phyloP scores from a whole-genome alignment of 2,113 vertebrate genomes.

The Calypte anna region DNA sequence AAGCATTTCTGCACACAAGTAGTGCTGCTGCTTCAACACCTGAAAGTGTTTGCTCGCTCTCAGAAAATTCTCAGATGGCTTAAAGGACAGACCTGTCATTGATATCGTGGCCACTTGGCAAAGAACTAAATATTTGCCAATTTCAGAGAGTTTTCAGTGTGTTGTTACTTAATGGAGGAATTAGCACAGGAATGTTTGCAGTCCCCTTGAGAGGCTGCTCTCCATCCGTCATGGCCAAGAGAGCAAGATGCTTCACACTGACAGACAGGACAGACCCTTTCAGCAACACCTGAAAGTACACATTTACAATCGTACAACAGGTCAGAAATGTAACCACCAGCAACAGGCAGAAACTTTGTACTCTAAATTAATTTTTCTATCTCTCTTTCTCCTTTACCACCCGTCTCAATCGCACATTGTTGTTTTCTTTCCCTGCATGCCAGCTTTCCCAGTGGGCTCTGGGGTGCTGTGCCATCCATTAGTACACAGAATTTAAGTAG shows the following conservation, averaged over 20 bases:
- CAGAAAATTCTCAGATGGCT: neutral
- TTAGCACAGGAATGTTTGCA: neutral
- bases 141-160: neutral
- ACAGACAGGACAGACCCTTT: neutral
- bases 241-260: neutral
- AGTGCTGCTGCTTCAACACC: neutral
- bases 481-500: neutral
- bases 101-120: neutral
- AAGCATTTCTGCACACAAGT: neutral
- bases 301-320: neutral
- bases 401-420: neutral
- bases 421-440: fast-evolving
- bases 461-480: neutral
- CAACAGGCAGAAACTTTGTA: neutral
- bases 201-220: neutral
- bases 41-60: neutral
- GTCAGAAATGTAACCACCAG: neutral
- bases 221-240: neutral
- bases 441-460: neutral
- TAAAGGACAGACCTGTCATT: neutral
- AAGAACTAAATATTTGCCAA: neutral
- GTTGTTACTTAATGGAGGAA: neutral
- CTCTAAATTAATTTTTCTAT: neutral
- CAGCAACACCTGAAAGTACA: neutral
- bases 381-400: neutral